Percentiles rank a stretch among this genome's conserved stretches.
Conservation (phyloP, 2,797 vertebrate genomes). For the Catostomus latipinnis region DNA sequence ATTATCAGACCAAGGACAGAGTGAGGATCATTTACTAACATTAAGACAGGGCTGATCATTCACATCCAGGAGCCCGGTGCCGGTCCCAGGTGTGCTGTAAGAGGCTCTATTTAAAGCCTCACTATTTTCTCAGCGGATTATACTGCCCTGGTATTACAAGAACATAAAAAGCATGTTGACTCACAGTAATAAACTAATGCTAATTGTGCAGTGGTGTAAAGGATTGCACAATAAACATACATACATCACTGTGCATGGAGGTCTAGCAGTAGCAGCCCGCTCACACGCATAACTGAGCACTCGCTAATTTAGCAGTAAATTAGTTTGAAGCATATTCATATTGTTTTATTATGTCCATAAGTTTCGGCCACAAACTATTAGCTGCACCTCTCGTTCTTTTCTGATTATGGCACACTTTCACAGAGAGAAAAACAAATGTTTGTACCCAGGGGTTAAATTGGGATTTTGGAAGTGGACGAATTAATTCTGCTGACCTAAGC, state of each 20-base stretch:
- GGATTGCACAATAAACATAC: conserved; percentile 52
- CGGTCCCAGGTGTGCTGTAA: conserved; percentile 45
- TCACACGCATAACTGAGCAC: conserved; percentile 12
- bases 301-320: conserved; percentile 55
- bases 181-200: conserved; percentile 58
- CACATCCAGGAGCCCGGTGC: conserved; percentile 32
- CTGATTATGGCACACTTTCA: not conserved
- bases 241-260: conserved; percentile 58
- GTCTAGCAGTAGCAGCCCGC: conserved; percentile 38
- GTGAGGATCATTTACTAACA: conserved; percentile 48
- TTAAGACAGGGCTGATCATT: conserved; percentile 50
- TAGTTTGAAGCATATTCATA: conserved; percentile 47
- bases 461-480: no score
- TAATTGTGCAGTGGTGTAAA: conserved; percentile 55
- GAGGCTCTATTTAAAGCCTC: conserved; percentile 51
- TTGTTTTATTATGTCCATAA: conserved; percentile 21
- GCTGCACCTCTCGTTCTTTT: conserved; percentile 10
- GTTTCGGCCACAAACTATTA: conserved; percentile 1
- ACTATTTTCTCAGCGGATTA: conserved; percentile 39
- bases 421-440: conserved; percentile 6
- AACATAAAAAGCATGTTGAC: conserved; percentile 60
- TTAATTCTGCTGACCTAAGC: no score
- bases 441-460: no score
- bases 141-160: conserved; percentile 51
- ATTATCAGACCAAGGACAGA: conserved; percentile 44